Evolutionary conservation across 2,888 invertebrate genomes (phyloP).

Genomic region (Zygaena filipendulae): DNA sequence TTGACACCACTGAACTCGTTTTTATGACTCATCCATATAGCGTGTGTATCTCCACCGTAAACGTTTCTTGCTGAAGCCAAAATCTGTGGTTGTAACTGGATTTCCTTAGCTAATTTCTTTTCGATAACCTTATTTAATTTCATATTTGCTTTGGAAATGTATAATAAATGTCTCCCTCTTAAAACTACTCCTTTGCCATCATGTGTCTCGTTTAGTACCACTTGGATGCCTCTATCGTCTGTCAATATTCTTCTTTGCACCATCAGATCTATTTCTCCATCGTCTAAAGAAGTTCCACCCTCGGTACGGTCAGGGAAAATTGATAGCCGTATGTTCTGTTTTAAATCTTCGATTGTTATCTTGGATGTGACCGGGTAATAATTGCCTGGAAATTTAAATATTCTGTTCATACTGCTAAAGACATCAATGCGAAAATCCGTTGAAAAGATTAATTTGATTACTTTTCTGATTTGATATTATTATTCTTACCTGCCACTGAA

Average conservation of each 20-base stretch:
- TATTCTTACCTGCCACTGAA: constrained; percentile 28
- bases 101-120: constrained; percentile 44
- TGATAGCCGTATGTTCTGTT: constrained; percentile 55
- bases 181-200: constrained; percentile 22
- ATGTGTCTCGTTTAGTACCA: constrained; percentile 30
- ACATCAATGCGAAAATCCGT: no score
- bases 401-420: no score
- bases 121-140: constrained; percentile 37
- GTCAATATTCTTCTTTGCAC: constrained; percentile 82
- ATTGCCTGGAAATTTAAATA: constrained; percentile 76
- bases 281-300: constrained; percentile 78
- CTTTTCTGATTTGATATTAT: no score
- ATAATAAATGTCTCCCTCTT: constrained; percentile 37
- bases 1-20: constrained; percentile 57
- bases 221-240: constrained; percentile 73
- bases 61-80: constrained; percentile 19
- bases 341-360: constrained; percentile 74
- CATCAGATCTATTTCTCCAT: constrained; percentile 84
- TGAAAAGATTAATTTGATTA: no score
- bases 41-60: constrained; percentile 8
- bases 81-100: constrained; percentile 27
- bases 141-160: constrained; percentile 31
- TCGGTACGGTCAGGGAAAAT: constrained; percentile 82
- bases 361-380: constrained; percentile 92
- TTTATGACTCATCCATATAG: constrained; percentile 41